Conservation (phyloP, 2,888 invertebrate species). For the Helicoverpa assulta region DNA sequence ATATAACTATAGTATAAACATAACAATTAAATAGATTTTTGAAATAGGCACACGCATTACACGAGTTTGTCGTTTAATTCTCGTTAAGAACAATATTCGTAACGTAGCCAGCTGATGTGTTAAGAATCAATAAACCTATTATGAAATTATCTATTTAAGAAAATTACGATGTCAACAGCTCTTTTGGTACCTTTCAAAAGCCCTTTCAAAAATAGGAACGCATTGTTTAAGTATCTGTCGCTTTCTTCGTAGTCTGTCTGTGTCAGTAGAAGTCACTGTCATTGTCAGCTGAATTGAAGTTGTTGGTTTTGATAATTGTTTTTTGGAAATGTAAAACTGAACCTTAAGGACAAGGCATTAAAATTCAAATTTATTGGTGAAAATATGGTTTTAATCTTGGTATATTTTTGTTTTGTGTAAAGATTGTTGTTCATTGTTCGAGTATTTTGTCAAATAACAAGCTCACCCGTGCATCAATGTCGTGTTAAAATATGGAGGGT, state of each 20-base stretch:
- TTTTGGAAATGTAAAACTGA: slow-evolving; percentile 29
- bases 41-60: too few species aligned
- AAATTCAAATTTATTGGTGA: slow-evolving; percentile 11
- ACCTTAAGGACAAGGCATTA: accelerated
- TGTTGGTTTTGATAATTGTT: slow-evolving; percentile 7
- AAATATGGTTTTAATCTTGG: slow-evolving; percentile 27
- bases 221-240: slow-evolving; percentile 12
- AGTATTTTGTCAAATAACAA: slow-evolving; percentile 35
- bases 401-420: slow-evolving; percentile 58
- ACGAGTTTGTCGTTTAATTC: too few species aligned
- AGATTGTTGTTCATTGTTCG: slow-evolving; percentile 49
- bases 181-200: neutral
- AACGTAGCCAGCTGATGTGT: too few species aligned
- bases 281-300: slow-evolving; percentile 37
- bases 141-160: too few species aligned
- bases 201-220: neutral
- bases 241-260: neutral
- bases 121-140: too few species aligned
- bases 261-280: neutral
- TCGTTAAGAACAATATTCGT: too few species aligned
- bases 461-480: slow-evolving; percentile 40
- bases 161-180: too few species aligned
- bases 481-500: slow-evolving; percentile 86
- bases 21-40: too few species aligned
- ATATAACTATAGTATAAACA: too few species aligned